Evolutionary conservation across 2,888 invertebrate species (phyloP).

Genomic region (Euclidia mi): DNA sequence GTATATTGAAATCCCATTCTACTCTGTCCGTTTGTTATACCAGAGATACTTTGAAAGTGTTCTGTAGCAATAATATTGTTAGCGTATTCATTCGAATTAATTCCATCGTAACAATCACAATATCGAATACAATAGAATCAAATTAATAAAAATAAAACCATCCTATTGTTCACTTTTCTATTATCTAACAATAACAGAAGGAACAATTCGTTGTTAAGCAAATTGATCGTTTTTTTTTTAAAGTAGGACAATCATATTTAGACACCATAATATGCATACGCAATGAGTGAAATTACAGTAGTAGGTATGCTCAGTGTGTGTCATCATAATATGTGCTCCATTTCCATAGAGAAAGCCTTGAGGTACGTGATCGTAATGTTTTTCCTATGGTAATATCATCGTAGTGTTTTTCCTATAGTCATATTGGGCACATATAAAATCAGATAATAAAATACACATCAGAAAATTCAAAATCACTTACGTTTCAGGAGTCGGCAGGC

Average conservation of each 20-base stretch:
- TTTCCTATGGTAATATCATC: constrained; percentile 81
- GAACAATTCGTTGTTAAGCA: constrained; percentile 30
- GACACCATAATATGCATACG: constrained; percentile 3
- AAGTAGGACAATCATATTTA: constrained; percentile 12
- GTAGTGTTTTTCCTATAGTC: constrained; percentile 80
- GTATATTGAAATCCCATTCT: constrained; percentile 47
- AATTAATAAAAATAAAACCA: constrained; percentile 8
- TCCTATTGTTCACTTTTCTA: constrained; percentile 31
- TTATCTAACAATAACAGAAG: constrained; percentile 28
- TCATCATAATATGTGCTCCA: constrained; percentile 57
- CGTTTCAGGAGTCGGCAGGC: constrained; percentile 83
- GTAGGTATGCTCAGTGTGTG: too few species aligned
- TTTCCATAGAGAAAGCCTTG: constrained; percentile 64
- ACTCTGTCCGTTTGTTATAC: constrained; percentile 20
- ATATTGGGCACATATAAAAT: constrained; percentile 87
- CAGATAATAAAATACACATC: constrained; percentile 89
- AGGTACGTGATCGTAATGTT: constrained; percentile 78
- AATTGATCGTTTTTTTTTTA: constrained; percentile 25
- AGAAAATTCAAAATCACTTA: constrained; percentile 90
- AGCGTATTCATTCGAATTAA: constrained; percentile 31
- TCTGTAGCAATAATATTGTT: constrained; percentile 27
- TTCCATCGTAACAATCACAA: constrained; percentile 2
- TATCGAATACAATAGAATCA: constrained; percentile 31
- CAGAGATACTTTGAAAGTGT: constrained; percentile 7
- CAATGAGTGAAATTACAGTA: constrained; percentile 42